phyloP scores from a whole-genome alignment of 64 coral and sea anemone species.

The Catalaphyllia jardinei region DNA sequence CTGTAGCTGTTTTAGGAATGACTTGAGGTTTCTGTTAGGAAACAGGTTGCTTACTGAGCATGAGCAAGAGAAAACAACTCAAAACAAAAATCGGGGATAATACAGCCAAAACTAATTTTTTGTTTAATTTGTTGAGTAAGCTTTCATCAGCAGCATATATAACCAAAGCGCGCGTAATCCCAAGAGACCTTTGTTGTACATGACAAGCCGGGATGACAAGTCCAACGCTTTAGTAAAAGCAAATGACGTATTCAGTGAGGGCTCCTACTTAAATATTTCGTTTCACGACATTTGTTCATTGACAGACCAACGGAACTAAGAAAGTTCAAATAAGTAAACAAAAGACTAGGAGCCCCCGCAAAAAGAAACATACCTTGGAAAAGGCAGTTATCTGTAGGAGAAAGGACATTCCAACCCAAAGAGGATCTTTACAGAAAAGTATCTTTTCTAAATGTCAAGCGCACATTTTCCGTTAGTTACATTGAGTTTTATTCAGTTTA shows the following conservation, averaged over 20 bases:
- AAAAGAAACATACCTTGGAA: constrained; percentile 1
- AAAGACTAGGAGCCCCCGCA: constrained; percentile 7
- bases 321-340: constrained; percentile 11
- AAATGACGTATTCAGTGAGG: constrained; percentile 1
- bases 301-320: constrained; percentile 18
- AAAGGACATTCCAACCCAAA: neutral
- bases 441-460: constrained; percentile 21
- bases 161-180: constrained; percentile 9
- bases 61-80: constrained; percentile 11
- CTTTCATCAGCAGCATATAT: constrained; percentile 12
- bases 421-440: constrained; percentile 16
- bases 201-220: constrained; percentile 1
- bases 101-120: neutral
- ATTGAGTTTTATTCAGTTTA: constrained; percentile 20
- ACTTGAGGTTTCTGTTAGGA: neutral
- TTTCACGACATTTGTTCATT: constrained; percentile 7
- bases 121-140: constrained; percentile 26
- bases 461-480: constrained; percentile 19
- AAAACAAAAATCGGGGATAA: constrained; percentile 24
- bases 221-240: neutral
- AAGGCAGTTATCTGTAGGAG: constrained; percentile 6
- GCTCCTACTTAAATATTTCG: constrained; percentile 19
- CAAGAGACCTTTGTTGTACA: constrained; percentile 10
- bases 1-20: constrained; percentile 20
- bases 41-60: neutral